Percentiles rank a stretch among this genome's conserved stretches.
Evolutionary conservation across 2,113 vertebrate species (phyloP).

Genomic region (Synchiropus splendidus): DNA sequence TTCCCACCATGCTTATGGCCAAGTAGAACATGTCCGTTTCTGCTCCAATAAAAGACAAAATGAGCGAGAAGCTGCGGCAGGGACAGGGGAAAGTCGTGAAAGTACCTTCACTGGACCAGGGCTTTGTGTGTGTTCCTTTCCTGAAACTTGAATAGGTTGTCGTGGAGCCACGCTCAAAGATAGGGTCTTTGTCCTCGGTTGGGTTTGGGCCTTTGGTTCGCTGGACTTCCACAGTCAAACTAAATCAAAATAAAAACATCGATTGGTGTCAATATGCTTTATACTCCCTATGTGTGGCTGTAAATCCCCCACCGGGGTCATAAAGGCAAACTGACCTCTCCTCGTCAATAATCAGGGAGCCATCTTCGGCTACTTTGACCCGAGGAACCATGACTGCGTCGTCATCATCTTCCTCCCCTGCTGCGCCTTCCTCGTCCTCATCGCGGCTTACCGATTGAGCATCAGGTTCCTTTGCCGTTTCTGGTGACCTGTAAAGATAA

Average conservation of each 20-base stretch:
- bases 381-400: slow-evolving; percentile 79
- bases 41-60: slow-evolving; percentile 45
- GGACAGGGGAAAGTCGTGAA: neutral
- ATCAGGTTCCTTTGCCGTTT: slow-evolving; percentile 16
- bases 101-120: slow-evolving; percentile 88
- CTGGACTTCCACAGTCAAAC: slow-evolving; percentile 90
- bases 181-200: slow-evolving; percentile 84
- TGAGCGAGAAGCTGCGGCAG: neutral
- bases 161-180: slow-evolving; percentile 94
- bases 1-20: slow-evolving; percentile 98
- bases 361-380: slow-evolving; percentile 96
- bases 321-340: slow-evolving; percentile 73
- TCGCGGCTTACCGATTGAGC: neutral
- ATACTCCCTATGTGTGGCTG: no score
- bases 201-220: slow-evolving; percentile 82
- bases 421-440: slow-evolving; percentile 44
- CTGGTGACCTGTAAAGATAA: slow-evolving; percentile 26
- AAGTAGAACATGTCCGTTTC: slow-evolving; percentile 98
- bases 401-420: slow-evolving; percentile 58
- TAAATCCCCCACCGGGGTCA: no score
- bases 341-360: slow-evolving; percentile 93
- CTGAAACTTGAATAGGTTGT: slow-evolving; percentile 97
- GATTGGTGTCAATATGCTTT: no score
- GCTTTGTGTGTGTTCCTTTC: slow-evolving; percentile 80
- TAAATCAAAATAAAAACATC: slow-evolving; percentile 44